Conservation (phyloP, 2,888 invertebrate genomes). For the Harmothoe impar region DNA sequence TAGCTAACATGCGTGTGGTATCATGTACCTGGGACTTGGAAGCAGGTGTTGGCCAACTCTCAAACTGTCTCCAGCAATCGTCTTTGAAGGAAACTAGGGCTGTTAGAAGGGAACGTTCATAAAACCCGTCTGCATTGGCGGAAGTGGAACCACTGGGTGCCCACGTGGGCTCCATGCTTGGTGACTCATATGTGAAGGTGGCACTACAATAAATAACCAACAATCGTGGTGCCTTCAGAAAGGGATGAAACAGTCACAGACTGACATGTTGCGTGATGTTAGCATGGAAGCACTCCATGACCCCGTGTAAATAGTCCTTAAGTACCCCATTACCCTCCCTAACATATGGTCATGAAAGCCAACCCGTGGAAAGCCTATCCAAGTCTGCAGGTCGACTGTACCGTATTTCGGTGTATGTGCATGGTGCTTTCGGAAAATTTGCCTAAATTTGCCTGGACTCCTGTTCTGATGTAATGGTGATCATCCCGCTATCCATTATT, state of each 20-base stretch:
- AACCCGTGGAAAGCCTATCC: neutral
- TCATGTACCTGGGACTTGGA: too few species aligned
- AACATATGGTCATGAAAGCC: neutral
- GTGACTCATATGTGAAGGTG: constrained; percentile 24
- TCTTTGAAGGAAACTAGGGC: too few species aligned
- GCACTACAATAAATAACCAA: neutral
- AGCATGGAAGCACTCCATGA: neutral
- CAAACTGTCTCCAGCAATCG: too few species aligned
- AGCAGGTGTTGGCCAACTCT: too few species aligned
- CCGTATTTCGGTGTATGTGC: neutral
- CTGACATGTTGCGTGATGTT: constrained; percentile 38
- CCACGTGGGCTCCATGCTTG: neutral
- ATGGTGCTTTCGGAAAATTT: neutral
- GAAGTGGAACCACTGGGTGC: too few species aligned
- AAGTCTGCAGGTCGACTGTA: neutral
- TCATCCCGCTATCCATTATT: neutral
- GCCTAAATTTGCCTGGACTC: neutral
- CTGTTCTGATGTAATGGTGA: neutral
- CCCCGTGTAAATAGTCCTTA: neutral
- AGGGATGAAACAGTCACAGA: neutral
- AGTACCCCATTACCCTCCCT: neutral
- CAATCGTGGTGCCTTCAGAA: neutral
- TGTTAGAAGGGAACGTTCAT: too few species aligned
- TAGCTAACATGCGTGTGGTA: too few species aligned
- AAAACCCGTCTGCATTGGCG: too few species aligned